Conservation (phyloP, 2,113 vertebrate species). For the Hippocampus guttulatus region DNA sequence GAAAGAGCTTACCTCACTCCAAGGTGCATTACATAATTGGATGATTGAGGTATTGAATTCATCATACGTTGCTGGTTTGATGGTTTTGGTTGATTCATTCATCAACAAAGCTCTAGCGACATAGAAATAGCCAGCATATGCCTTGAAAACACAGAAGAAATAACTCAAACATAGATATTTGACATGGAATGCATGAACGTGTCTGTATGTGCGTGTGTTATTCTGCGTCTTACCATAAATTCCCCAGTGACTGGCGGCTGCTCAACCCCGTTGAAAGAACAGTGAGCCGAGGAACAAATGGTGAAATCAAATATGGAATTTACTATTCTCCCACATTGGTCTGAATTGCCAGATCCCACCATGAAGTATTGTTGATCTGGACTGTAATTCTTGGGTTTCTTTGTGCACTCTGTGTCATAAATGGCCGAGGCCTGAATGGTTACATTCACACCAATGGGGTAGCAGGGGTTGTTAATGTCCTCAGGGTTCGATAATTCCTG, state of each 20-base stretch:
- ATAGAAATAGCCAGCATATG: slow-evolving; percentile 89
- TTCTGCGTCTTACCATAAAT: slow-evolving; percentile 79
- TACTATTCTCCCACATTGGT: slow-evolving; percentile 71
- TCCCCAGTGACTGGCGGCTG: slow-evolving; percentile 80
- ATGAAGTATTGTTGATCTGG: slow-evolving; percentile 61
- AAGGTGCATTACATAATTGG: slow-evolving; percentile 77
- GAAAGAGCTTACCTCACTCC: slow-evolving; percentile 61
- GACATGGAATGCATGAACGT: background rate
- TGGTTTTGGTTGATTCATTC: slow-evolving; percentile 66
- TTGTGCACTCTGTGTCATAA: slow-evolving; percentile 80
- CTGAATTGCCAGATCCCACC: slow-evolving; percentile 72
- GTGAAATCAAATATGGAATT: slow-evolving; percentile 78
- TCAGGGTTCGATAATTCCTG: slow-evolving; percentile 44
- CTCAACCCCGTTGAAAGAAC: slow-evolving; percentile 78
- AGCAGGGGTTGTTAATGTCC: slow-evolving; percentile 80
- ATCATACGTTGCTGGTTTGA: slow-evolving; percentile 1
- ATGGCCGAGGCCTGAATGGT: slow-evolving; percentile 59
- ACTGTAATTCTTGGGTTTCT: slow-evolving; percentile 58
- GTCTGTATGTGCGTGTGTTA: background rate
- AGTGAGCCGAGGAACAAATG: slow-evolving; percentile 68
- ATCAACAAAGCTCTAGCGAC: slow-evolving; percentile 74
- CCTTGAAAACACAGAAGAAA: slow-evolving; percentile 64
- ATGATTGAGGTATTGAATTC: slow-evolving; percentile 71
- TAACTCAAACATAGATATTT: background rate
- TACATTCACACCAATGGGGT: slow-evolving; percentile 67